Conservation (phyloP, 2,113 vertebrate genomes). For the Eonycteris spelaea region DNA sequence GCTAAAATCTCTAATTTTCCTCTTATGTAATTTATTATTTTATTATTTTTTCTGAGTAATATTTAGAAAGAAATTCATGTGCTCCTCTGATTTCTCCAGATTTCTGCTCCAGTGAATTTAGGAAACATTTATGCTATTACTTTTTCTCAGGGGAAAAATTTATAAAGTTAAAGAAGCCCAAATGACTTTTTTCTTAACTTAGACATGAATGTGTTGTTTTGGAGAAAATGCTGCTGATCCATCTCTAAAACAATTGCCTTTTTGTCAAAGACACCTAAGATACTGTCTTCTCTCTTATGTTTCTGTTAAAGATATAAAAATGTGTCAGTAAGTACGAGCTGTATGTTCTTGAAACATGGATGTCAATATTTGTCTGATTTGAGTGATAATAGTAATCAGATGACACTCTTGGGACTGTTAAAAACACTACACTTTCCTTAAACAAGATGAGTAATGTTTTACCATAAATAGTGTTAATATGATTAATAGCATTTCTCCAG, state of each 20-base stretch:
- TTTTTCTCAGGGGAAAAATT: not conserved
- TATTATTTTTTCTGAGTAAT: not conserved
- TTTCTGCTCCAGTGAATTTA: not conserved
- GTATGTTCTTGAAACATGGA: not conserved
- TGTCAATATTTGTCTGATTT: constrained; percentile 17
- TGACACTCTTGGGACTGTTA: constrained; percentile 13
- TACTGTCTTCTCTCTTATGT: not conserved
- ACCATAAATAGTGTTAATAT: constrained; percentile 32
- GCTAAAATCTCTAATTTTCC: not conserved
- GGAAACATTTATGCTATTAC: not conserved
- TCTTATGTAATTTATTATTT: not conserved
- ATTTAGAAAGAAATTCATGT: not conserved
- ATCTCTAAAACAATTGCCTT: not conserved
- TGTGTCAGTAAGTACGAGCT: not conserved
- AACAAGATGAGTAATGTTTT: constrained; percentile 15
- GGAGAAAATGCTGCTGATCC: not conserved
- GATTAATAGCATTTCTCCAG: constrained; percentile 46
- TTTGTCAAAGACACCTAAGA: constrained; percentile 3
- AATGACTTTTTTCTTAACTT: not conserved
- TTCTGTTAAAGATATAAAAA: constrained; percentile 42
- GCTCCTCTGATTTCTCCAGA: not conserved
- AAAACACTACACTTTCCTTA: constrained; percentile 28
- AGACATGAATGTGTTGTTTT: not conserved
- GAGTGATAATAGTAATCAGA: not conserved
- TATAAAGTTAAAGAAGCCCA: not conserved